Percentiles rank a stretch among this genome's conserved stretches.
phyloP scores from a whole-genome alignment of 2,888 invertebrate genomes.

The Coronaproctus castanopsis region DNA sequence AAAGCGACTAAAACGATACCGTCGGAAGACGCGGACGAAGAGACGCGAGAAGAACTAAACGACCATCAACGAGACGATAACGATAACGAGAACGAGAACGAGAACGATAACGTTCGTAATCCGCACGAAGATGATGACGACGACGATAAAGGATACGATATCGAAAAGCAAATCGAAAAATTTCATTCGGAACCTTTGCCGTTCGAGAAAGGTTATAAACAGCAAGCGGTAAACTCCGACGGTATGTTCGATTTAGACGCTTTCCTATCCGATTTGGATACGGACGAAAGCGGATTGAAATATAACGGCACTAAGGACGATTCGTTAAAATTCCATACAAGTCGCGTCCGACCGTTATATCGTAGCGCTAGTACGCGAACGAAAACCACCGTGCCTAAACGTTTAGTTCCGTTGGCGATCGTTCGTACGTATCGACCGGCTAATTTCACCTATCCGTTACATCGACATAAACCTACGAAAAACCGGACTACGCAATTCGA shows the following conservation, averaged over 20 bases:
- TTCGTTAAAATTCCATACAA: background rate
- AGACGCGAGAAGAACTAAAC: background rate
- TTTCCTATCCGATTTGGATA: slow-evolving; percentile 2
- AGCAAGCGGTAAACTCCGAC: background rate
- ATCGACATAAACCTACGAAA: background rate
- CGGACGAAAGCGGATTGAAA: background rate
- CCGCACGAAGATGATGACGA: background rate
- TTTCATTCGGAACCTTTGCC: background rate
- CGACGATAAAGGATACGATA: background rate
- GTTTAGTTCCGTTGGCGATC: slow-evolving; percentile 11
- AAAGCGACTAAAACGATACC: slow-evolving; percentile 25
- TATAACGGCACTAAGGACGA: background rate
- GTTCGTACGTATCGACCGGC: slow-evolving; percentile 15
- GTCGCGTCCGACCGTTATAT: background rate
- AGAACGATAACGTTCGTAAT: background rate
- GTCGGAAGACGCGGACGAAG: slow-evolving; percentile 9
- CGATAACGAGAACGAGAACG: background rate
- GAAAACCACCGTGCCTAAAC: background rate
- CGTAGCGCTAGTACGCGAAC: slow-evolving; percentile 1
- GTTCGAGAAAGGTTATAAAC: background rate
- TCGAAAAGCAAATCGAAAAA: background rate
- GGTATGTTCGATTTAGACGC: slow-evolving; percentile 4
- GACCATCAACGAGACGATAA: slow-evolving; percentile 1
- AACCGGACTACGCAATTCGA: background rate
- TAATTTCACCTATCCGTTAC: slow-evolving; percentile 12